Evolutionary conservation across 2,797 vertebrate species (phyloP).

Genomic region (Chelidonichthys spinosus): DNA sequence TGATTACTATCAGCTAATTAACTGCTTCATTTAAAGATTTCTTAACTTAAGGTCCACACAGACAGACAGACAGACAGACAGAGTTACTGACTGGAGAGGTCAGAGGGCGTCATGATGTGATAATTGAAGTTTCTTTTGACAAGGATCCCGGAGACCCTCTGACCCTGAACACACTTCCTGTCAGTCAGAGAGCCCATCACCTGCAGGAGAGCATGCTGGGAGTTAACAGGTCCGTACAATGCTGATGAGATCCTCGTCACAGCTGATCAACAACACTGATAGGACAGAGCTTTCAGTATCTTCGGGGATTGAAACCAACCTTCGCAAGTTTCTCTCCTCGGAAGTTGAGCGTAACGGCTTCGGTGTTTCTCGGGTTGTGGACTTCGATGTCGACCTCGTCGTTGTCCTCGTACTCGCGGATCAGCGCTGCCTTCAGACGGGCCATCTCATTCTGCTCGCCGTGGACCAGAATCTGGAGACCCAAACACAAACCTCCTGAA

Average conservation of each 20-base stretch:
- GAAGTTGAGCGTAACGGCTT: conserved; percentile 96
- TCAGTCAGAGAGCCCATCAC: conserved; percentile 96
- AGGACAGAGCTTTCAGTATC: not conserved
- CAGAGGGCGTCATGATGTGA: conserved; percentile 93
- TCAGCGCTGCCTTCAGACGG: conserved; percentile 93
- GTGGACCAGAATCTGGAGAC: conserved; percentile 91
- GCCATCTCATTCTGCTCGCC: conserved; percentile 99
- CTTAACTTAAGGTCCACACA: not conserved
- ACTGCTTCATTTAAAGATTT: not conserved
- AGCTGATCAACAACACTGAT: not conserved
- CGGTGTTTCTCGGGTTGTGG: conserved; percentile 96
- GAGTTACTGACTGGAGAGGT: conserved; percentile 90
- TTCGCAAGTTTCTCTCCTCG: conserved; percentile 97
- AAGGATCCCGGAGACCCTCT: conserved; percentile 95
- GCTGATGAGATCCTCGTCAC: not conserved
- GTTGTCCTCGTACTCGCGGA: conserved; percentile 96
- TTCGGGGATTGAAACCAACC: conserved; percentile 71
- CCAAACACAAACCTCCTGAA: too few species aligned
- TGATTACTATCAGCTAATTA: not conserved
- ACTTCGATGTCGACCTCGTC: conserved; percentile 96
- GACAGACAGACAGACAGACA: not conserved
- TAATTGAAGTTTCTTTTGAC: conserved; percentile 98
- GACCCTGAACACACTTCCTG: conserved; percentile 92
- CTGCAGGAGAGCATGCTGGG: conserved; percentile 77
- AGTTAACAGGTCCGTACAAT: conserved; percentile 29